Percentiles rank a stretch among this genome's conserved stretches.
Conservation (phyloP, 2,797 vertebrate species). For the Sebastes diaconus region DNA sequence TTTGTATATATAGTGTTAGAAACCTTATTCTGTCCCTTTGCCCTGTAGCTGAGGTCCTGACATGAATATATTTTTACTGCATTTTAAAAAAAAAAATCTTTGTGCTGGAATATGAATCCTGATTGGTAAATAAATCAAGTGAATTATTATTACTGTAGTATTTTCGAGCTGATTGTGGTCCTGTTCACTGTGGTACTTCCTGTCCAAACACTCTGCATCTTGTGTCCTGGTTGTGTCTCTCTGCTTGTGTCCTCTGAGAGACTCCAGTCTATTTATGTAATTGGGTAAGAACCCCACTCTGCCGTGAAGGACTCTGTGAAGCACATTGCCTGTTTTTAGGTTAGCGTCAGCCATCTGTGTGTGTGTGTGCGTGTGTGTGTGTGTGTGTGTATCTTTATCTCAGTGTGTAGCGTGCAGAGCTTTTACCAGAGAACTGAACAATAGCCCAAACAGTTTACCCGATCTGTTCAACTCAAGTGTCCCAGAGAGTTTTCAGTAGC, state of each 20-base stretch:
- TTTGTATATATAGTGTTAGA: background rate
- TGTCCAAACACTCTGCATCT: slow-evolving; percentile 6
- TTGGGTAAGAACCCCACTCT: slow-evolving; percentile 8
- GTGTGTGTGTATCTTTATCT: background rate
- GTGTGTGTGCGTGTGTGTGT: background rate
- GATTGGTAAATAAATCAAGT: background rate
- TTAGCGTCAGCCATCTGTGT: slow-evolving; percentile 7
- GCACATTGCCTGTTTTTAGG: slow-evolving; percentile 19
- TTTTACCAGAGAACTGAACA: background rate
- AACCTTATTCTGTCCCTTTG: background rate
- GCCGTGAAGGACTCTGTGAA: slow-evolving; percentile 9
- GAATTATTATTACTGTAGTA: background rate
- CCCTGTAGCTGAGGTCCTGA: background rate
- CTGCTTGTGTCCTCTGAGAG: slow-evolving; percentile 47
- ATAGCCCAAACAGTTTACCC: background rate
- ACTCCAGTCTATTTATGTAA: slow-evolving; percentile 44
- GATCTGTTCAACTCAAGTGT: background rate
- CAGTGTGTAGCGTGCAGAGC: background rate
- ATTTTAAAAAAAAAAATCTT: background rate
- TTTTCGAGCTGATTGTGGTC: background rate
- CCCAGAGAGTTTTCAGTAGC: background rate
- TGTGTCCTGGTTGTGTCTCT: slow-evolving; percentile 46
- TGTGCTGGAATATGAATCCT: background rate
- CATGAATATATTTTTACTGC: background rate
- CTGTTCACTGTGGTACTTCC: background rate